Conservation (phyloP, 1,140 invertebrate species). For the Anastrepha ludens region DNA sequence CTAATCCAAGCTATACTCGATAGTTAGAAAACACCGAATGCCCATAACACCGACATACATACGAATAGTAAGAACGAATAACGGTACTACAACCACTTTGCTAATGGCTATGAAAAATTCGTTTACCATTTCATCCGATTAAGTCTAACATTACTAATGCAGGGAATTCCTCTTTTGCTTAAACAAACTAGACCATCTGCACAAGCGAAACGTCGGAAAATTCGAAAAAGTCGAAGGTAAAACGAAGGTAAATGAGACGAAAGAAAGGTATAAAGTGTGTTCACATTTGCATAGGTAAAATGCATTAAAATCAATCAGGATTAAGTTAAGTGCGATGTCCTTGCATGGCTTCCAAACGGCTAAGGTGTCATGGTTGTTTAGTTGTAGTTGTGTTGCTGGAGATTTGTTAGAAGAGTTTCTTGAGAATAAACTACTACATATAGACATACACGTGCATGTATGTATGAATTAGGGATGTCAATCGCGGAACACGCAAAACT, state of each 20-base stretch:
- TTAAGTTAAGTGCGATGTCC: constrained; percentile 50
- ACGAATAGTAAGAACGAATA: too few species aligned
- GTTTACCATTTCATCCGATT: constrained; percentile 51
- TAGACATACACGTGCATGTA: too few species aligned
- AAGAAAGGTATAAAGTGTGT: constrained; percentile 24
- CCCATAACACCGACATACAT: neutral
- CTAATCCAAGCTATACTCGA: neutral
- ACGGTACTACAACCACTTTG: neutral
- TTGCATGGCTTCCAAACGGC: constrained; percentile 31
- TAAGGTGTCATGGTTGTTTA: neutral
- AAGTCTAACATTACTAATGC: constrained; percentile 48
- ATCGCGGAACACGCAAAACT: too few species aligned
- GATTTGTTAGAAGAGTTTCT: too few species aligned
- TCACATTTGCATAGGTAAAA: constrained; percentile 50
- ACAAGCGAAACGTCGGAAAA: constrained; percentile 13
- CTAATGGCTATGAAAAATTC: constrained; percentile 50
- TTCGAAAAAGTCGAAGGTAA: neutral
- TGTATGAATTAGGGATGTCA: too few species aligned
- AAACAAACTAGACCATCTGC: neutral
- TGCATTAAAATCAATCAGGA: constrained; percentile 52
- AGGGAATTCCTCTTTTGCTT: constrained; percentile 1
- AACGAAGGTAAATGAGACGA: constrained; percentile 12
- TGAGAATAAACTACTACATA: too few species aligned
- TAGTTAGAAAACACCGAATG: neutral
- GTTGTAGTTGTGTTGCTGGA: neutral